Evolutionary conservation across 2,797 vertebrate species (phyloP).

Genomic region (Anniella stebbinsi): DNA sequence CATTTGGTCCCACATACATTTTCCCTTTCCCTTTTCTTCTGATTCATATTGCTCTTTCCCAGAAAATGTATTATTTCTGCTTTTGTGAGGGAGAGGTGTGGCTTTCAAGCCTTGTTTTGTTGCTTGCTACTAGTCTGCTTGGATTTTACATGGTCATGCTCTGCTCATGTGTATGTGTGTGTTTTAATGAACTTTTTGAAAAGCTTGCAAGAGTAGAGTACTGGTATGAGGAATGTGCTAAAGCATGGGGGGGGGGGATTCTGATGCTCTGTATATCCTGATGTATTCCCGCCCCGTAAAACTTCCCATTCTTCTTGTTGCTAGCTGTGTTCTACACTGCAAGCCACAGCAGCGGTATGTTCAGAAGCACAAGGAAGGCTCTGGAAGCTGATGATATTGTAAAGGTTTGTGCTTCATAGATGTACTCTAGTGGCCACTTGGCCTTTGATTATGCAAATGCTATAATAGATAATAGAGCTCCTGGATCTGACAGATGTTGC

Average conservation of each 20-base stretch:
- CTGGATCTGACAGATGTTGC: constrained; percentile 31
- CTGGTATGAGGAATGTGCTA: not conserved
- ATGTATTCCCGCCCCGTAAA: not conserved
- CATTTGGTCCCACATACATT: no score
- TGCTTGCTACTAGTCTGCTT: not conserved
- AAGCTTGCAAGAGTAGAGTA: not conserved
- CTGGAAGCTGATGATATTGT: constrained; percentile 20
- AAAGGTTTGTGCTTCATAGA: constrained; percentile 32
- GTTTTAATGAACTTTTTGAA: not conserved
- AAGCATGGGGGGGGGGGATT: not conserved
- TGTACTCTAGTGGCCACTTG: constrained; percentile 38
- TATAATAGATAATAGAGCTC: constrained; percentile 36
- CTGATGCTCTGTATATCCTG: not conserved
- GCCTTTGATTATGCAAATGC: constrained; percentile 41
- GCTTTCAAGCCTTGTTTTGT: not conserved
- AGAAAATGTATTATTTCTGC: not conserved
- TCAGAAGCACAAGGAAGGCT: constrained; percentile 17
- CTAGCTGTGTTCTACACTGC: not conserved
- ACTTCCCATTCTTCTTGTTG: not conserved
- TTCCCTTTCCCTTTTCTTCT: not conserved
- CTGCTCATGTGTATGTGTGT: not conserved
- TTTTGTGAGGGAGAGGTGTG: not conserved
- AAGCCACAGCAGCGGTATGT: not conserved
- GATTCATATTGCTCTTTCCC: not conserved
- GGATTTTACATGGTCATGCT: not conserved